Base-by-base conservation (phyloP, 2,113 vertebrate species). In the Campylomormyrus tamandua region DNA sequence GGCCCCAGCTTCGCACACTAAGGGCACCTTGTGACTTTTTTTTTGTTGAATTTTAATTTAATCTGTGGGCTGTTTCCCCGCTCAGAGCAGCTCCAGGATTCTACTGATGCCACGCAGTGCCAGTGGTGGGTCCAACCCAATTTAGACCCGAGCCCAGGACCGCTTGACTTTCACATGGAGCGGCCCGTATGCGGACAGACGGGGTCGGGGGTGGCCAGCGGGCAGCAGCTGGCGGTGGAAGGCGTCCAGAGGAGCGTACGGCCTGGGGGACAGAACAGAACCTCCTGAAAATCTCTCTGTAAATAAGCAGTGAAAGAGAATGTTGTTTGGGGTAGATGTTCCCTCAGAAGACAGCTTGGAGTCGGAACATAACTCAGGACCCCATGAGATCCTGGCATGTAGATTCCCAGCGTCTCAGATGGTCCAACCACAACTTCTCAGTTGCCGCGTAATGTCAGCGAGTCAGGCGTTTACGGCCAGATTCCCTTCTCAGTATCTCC, bases 31-130 rank as follows among this genome's bases (percentile, higher is more conserved):
- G 49, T 84, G 83, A 24, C 35, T 84, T 84, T 48, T 42, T 13
- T 84, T 84, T 46, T 84, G 62, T 31, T 84, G 39, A 84, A 84
- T 17, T 87, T 87, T 87, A 31, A 87, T 87, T 87, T 87, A 87
- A 53, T 87, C 50, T 5, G 27, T 53, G 85, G 85, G 15, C 48
- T 56, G 27, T 17, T 87, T 87, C 50, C 31, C 85, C 1, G 50
- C n/a, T 87, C 48, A 56, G 53, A 49, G 50, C 85, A 27, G 31
- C 46, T 19, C 17, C 11, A 27, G 5, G 50, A n/a, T 19, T 27
- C 15, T 17, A 27, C 31, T 56, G 48, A 87, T 52, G 3, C 50
- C n/a, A 9, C 17, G 17, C 49, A 19, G 48, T 6, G 5, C 27
- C 6, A 2, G 6, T 1, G 17, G 27, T 7, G 50, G 48, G n/a